Percentiles rank a stretch among this genome's conserved stretches.
Conservation (phyloP, 2,888 invertebrate species). For the Andrena camellia region DNA sequence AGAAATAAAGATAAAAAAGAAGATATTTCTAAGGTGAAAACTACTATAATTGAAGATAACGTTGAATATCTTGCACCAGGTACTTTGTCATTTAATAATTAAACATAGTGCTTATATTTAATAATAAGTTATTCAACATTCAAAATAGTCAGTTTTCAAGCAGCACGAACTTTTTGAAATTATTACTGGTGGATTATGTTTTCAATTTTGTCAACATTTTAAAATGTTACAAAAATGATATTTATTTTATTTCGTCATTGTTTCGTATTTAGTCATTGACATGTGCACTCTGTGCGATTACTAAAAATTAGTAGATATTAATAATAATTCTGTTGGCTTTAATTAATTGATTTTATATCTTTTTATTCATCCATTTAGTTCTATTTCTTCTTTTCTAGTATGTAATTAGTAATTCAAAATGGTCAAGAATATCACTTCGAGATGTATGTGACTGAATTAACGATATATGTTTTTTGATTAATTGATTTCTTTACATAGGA, state of each 20-base stretch:
- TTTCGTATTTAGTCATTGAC: too few relatives aligned
- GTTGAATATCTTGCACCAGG: slow-evolving; percentile 86
- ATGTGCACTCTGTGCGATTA: too few relatives aligned
- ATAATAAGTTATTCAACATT: too few relatives aligned
- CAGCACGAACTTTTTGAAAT: too few relatives aligned
- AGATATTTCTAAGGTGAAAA: slow-evolving; percentile 84
- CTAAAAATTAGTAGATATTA: too few relatives aligned
- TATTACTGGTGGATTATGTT: too few relatives aligned
- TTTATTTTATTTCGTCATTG: too few relatives aligned
- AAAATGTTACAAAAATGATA: too few relatives aligned
- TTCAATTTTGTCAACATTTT: too few relatives aligned
- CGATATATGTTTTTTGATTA: neutral
- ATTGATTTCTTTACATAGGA: slow-evolving; percentile 52
- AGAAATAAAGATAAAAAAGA: slow-evolving; percentile 80
- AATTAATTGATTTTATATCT: neutral
- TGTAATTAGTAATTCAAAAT: neutral
- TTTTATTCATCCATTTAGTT: neutral
- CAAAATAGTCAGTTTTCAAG: too few relatives aligned
- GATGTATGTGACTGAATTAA: neutral
- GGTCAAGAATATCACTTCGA: neutral
- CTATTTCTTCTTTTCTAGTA: neutral
- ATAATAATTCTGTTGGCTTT: slow-evolving; percentile 2
- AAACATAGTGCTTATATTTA: slow-evolving; percentile 15
- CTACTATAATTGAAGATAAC: slow-evolving; percentile 84
- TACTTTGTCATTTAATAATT: slow-evolving; percentile 54